Base-by-base conservation (phyloP, 2,888 invertebrate species). In the Synanthedon myopaeformis region DNA sequence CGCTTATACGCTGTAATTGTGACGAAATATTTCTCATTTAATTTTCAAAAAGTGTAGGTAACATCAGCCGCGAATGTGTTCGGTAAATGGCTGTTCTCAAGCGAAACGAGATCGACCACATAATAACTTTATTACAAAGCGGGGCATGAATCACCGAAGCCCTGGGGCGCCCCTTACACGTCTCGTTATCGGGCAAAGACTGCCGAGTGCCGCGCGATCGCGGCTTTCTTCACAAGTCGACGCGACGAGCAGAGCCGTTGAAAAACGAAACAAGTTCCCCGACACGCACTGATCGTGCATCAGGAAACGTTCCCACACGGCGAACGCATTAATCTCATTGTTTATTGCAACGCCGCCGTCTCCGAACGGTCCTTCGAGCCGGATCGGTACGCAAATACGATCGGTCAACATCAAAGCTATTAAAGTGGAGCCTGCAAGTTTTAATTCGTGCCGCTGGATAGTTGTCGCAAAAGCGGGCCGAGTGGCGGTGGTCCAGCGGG, bases 41-140 rank as follows among this genome's bases (percentile, higher is more conserved):
- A 59, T 59, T 59, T 58, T 59, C 58, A 54, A 17, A n/a, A 51
- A 52, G 57, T 45, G 59, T 51, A 12, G 56, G 59, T 52, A 59
- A 35, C 35, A 3, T 35, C 35, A 8, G 10, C 10, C 45, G 14
- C 45, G 45, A 49, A 49, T 49, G 19, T 1, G 10, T 49, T 19
- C 49, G 55, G 59, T 61, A 61, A 58, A 57, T 52, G 53, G 53
- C 55, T 49, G 61, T 64, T 69, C 66, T 59, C 65, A 67, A 61
- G 66, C 66, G 61, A 68, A 62, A 62, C 61, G 61, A 68, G 62
- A 62, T 61, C 10, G 49, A 49, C 23, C 42, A 58, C 60, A 58
- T 67, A 69, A 69, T 70, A 69, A 66, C 69, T 71, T 66, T 67
- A 72, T 71, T 54, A 55, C 52, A n/a, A 59, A 58, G 64, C 59